Percentiles rank a stretch among this genome's conserved stretches.
phyloP scores from a whole-genome alignment of 2,113 vertebrate species.

The Odocoileus virginianus region DNA sequence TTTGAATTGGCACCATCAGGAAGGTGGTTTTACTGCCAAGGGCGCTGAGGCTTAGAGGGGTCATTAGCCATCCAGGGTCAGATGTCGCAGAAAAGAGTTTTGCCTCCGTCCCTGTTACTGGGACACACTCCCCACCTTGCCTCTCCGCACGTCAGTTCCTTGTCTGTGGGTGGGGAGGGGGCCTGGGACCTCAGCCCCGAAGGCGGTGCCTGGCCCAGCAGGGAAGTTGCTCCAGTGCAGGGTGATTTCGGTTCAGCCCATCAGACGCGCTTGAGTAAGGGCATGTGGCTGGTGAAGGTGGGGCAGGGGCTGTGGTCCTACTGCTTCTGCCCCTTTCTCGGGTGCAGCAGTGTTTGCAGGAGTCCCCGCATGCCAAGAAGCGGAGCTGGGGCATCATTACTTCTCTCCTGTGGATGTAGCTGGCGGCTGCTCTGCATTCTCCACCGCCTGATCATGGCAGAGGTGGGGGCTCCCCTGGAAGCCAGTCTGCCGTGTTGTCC shows the following conservation, averaged over 20 bases:
- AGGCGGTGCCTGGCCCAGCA: not conserved
- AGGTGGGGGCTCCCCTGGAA: not conserved
- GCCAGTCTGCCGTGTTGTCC: not conserved
- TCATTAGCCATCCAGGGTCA: not conserved
- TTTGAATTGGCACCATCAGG: not conserved
- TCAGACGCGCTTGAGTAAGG: not conserved
- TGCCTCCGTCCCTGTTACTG: not conserved
- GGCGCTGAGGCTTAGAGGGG: not conserved
- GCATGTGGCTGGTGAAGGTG: not conserved
- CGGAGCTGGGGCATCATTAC: not conserved
- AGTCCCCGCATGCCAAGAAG: not conserved
- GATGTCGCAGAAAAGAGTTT: not conserved
- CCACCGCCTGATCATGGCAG: not conserved
- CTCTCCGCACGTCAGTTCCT: not conserved
- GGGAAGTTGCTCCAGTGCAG: not conserved
- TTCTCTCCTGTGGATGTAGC: not conserved
- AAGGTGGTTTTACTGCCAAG: not conserved
- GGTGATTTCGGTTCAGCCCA: not conserved
- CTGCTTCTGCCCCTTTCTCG: not conserved
- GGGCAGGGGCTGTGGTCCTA: not conserved
- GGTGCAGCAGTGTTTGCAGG: not conserved
- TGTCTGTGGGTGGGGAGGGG: not conserved
- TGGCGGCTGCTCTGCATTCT: not conserved
- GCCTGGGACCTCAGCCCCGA: not conserved
- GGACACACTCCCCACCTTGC: not conserved